Evolutionary conservation across 1,140 invertebrate genomes (phyloP), one percentile per base, ranked within the genome.

Genomic region (Plectrocnemia conspersa): DNA sequence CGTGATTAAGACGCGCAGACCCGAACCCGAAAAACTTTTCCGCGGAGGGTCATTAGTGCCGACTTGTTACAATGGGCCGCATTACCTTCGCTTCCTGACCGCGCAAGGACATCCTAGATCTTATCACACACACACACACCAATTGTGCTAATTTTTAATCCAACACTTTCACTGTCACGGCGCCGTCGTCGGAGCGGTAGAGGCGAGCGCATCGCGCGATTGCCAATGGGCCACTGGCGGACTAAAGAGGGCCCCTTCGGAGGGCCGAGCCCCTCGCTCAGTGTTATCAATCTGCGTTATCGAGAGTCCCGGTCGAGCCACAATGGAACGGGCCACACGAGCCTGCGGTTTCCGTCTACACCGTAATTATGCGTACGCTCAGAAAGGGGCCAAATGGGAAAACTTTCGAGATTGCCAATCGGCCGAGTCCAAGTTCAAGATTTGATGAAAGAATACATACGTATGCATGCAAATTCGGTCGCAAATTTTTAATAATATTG

Each of bases 1-100:
- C 49, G 50, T 45, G 56, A 58, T 58, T 58, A 58, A 58, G 56
- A 58, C 42, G 35, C 48, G 55, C 48, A 33, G 48, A 57, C 16
- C 40, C 24, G 19, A 10, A 27, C 53, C 19, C 47, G 46, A 40
- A 36, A 47, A 52, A 45, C 23, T 22, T 52, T 50, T 22, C 15
- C 38, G 5, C 10, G 18, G 21, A n/a, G 11, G 6, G 35, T 40
- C 45, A 55, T 40, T 55, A 55, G 36, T 11, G 13, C 21, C 6
- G 6, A n/a, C 27, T 29, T n/a, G 27, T 7, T 6, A 7, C n/a
- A 6, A 6, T n/a, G 27, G 27, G n/a, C 27, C 27, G 27, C 27
- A 32, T 47, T 58, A 58, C 56, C 56, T 58, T 53, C 35, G 50
- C 13, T 42, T 58, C 50, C 50, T 48, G 50, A 24, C 44, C 44